Percentiles rank a stretch among this genome's conserved stretches.
Evolutionary conservation across 2,797 vertebrate species (phyloP).

Genomic region (Thalassophryne amazonica): DNA sequence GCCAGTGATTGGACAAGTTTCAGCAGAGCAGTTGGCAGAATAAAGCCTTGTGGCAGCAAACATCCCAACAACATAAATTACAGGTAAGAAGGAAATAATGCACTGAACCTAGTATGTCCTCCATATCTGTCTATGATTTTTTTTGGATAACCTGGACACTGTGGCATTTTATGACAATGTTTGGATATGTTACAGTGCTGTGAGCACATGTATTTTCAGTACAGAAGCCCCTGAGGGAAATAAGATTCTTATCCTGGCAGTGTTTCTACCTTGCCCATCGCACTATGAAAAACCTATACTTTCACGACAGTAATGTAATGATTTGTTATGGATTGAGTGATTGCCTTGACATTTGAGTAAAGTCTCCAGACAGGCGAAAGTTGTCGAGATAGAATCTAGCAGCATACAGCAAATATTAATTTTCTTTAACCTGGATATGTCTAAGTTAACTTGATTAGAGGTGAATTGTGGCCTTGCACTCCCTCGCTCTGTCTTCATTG

Average conservation of each 20-base stretch:
- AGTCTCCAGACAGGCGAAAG: conserved; percentile 18
- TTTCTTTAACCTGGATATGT: conserved; percentile 50
- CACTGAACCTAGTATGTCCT: no score
- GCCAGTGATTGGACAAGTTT: no score
- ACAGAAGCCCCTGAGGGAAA: conserved; percentile 6
- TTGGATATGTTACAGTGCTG: not conserved
- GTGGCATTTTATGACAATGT: not conserved
- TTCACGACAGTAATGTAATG: conserved; percentile 10
- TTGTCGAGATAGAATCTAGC: conserved; percentile 20
- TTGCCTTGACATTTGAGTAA: conserved; percentile 38
- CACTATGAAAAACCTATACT: conserved; percentile 21
- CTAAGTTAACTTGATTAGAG: conserved; percentile 49
- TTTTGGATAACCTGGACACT: no score
- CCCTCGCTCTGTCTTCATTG: conserved; percentile 31
- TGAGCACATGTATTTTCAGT: not conserved
- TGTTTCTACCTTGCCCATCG: conserved; percentile 6
- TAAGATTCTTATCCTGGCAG: not conserved
- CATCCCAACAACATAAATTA: no score
- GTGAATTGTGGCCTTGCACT: conserved; percentile 28
- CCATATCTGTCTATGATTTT: no score
- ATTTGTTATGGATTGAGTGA: conserved; percentile 35
- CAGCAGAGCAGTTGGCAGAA: no score
- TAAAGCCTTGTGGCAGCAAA: no score
- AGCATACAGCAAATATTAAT: conserved; percentile 36
- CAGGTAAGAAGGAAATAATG: no score